Evolutionary conservation across 2,888 invertebrate genomes (phyloP).

Genomic region (Agonopterix arenella): DNA sequence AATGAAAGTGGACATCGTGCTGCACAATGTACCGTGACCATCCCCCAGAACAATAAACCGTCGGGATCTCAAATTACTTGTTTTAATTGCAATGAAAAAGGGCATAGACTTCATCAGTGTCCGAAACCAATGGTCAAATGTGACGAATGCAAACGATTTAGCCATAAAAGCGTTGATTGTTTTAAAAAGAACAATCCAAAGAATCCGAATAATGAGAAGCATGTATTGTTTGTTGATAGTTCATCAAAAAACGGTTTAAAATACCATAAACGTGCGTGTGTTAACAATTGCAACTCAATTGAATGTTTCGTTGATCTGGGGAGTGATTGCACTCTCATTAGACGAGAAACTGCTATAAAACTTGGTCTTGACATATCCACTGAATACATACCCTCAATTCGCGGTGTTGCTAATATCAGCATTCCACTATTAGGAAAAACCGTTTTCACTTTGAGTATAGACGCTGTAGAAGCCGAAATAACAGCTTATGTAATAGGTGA

Average conservation of each 20-base stretch:
- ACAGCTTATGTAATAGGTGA: background rate
- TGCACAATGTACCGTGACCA: background rate
- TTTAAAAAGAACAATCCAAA: background rate
- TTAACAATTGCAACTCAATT: constrained; percentile 1
- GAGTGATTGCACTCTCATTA: constrained; percentile 4
- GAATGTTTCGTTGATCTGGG: constrained; percentile 4
- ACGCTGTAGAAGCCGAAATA: constrained; percentile 1
- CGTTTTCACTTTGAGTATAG: background rate
- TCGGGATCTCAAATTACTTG: background rate
- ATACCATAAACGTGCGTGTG: constrained; percentile 3
- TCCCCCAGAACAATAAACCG: background rate
- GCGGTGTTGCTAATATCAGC: background rate
- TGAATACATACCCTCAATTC: background rate
- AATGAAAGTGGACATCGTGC: constrained; percentile 1
- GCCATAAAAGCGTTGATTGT: constrained; percentile 1
- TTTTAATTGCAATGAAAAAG: constrained; percentile 8
- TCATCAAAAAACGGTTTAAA: background rate
- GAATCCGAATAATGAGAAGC: constrained; percentile 1
- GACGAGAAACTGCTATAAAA: background rate
- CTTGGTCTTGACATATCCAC: background rate
- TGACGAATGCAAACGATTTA: constrained; percentile 1
- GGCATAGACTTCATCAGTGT: background rate
- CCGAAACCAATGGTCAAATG: constrained; percentile 4
- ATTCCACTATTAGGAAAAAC: background rate
- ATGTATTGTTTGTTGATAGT: constrained; percentile 3